A percentile compares a stretch with the other conserved stretches of the same genome.
phyloP scores from a whole-genome alignment of 2,888 invertebrate genomes.

The Tinea trinotella region DNA sequence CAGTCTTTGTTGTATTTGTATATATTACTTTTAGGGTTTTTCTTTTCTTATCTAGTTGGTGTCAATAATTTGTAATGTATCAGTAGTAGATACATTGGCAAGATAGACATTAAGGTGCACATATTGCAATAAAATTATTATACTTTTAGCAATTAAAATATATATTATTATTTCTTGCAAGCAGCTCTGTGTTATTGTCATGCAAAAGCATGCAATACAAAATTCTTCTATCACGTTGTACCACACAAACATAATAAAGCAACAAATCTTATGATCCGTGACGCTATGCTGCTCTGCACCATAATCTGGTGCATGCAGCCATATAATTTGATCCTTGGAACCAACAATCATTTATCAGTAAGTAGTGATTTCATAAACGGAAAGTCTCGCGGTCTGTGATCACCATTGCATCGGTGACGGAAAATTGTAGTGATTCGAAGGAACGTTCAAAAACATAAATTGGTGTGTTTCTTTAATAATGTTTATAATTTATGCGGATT shows the following conservation, averaged over 20 bases:
- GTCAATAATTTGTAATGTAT: too few species aligned
- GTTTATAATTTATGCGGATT: neutral
- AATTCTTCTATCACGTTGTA: neutral
- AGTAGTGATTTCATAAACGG: constrained; percentile 14
- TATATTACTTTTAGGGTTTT: too few species aligned
- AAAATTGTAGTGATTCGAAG: constrained; percentile 12
- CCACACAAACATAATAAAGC: constrained; percentile 4
- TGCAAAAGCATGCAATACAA: too few species aligned
- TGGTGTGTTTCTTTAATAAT: constrained; percentile 1
- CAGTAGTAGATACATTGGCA: too few species aligned
- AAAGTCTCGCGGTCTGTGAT: constrained; percentile 12
- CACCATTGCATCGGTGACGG: constrained; percentile 5
- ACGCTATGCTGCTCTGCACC: neutral
- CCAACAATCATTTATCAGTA: neutral
- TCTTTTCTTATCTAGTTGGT: too few species aligned
- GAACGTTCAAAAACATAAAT: constrained; percentile 5
- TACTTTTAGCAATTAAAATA: too few species aligned
- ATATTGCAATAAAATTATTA: too few species aligned
- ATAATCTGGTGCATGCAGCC: neutral
- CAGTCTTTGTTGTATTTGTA: too few species aligned
- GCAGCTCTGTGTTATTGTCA: too few species aligned
- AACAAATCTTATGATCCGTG: constrained; percentile 10
- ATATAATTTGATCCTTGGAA: constrained; percentile 10
- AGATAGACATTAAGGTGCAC: too few species aligned
- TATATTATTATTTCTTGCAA: too few species aligned